phyloP scores from a whole-genome alignment of 2,797 vertebrate species.

The Coluber constrictor region DNA sequence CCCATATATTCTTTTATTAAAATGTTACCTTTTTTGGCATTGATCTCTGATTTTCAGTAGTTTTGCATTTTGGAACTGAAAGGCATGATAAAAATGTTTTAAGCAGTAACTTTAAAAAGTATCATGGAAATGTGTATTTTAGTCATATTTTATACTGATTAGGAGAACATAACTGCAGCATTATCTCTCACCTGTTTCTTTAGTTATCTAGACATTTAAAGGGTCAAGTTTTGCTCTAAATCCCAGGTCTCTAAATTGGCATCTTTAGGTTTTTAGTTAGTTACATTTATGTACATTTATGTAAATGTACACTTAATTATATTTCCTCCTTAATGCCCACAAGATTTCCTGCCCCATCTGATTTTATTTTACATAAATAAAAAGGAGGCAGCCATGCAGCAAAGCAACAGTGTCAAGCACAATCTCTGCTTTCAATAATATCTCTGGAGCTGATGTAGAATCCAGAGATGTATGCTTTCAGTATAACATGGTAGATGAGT shows the following conservation, averaged over 20 bases:
- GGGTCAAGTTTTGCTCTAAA: not conserved
- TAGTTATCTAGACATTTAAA: not conserved
- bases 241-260: not conserved
- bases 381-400: not conserved
- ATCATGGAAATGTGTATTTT: not conserved
- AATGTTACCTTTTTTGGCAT: not conserved
- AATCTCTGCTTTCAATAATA: constrained; percentile 24
- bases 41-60: not conserved
- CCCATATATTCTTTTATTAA: not conserved
- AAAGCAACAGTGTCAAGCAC: not conserved
- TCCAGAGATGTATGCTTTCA: not conserved
- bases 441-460: not conserved
- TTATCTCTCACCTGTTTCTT: not conserved
- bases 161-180: not conserved
- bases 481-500: not conserved
- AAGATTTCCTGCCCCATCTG: not conserved
- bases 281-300: not conserved
- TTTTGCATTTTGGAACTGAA: not conserved
- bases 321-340: not conserved
- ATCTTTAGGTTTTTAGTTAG: not conserved
- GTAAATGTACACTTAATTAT: not conserved
- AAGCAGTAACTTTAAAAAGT: not conserved
- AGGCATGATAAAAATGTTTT: not conserved
- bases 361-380: not conserved
- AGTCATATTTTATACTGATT: not conserved